A percentile compares a stretch with the other conserved stretches of the same genome.
Conservation (phyloP, 30 jellyfish, hydroid and myxozoan genomes). For the Clytia hemisphaerica region DNA sequence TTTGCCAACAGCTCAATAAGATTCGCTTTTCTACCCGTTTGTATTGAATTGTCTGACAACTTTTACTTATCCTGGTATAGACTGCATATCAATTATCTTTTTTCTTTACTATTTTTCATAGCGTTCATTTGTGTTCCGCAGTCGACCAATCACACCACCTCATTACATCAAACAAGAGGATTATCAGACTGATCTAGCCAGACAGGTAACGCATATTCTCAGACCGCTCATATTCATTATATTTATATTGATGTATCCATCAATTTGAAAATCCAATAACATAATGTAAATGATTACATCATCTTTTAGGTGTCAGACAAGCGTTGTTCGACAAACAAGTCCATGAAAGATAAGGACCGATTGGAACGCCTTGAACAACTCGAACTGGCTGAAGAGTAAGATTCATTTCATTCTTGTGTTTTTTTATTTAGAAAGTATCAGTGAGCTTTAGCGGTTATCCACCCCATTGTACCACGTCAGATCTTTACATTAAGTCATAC, state of each 20-base stretch:
- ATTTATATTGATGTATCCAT: no score
- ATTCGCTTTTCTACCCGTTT: no score
- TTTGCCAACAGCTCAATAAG: no score
- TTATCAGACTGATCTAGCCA: constrained; percentile 56
- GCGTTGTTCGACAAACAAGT: constrained; percentile 1
- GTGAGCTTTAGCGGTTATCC: not conserved
- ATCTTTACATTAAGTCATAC: no score
- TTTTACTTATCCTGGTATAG: constrained; percentile 17
- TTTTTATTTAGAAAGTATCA: not conserved
- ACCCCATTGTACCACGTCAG: no score
- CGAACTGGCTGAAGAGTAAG: constrained; percentile 93
- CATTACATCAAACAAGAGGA: constrained; percentile 59
- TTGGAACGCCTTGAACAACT: constrained; percentile 82
- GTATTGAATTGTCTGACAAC: no score
- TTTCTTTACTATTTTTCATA: constrained; percentile 8
- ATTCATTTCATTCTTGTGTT: not conserved
- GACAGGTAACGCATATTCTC: constrained; percentile 42
- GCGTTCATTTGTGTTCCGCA: constrained; percentile 84
- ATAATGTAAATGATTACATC: no score
- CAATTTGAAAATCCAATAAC: no score
- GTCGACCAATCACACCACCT: constrained; percentile 85
- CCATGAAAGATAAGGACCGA: constrained; percentile 41
- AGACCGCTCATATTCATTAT: not conserved
- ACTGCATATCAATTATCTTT: not conserved
- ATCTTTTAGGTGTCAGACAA: constrained; percentile 52